Evolutionary conservation across 2,797 vertebrate genomes (phyloP), one percentile per base, ranked within the genome.

Genomic region (Channallabes apus): DNA sequence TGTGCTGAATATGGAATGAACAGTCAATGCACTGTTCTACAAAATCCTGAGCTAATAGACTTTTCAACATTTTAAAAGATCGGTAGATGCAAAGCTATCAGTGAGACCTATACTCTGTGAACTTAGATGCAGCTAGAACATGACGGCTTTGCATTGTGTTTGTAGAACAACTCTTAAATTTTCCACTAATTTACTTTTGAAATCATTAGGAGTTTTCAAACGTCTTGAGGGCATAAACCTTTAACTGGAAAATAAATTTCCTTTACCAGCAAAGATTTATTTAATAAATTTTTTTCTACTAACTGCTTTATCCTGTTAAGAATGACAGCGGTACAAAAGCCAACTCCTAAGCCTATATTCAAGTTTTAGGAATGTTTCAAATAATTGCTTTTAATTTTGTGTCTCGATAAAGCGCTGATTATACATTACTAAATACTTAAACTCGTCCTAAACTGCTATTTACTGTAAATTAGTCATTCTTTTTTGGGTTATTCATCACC

Each of bases 1-100:
- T 46, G 59, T 54, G 35, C 15, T 83, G 27, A 2, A 20, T 35
- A 24, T 61, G 8, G 4, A 29, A 9, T 22, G 79, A 65, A 35
- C 32, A 54, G 15, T 77, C 64, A 80, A 46, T 56, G 18, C 4
- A 32, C 35, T 32, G 24, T 20, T 73, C 41, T 75, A 22, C 38
- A 83, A 71, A 65, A 61, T 51, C 20, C n/a, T 35, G 67, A 65
- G 41, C 20, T 65, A 51, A 85, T 58, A 75, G 58, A 64, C 22
- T n/a, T 85, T 69, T 51, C 6, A 14, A 64, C 27, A 65, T 56
- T 76, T 72, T 59, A 81, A 68, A 69, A 17, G 17, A 72, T 85
- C 38, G 72, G 67, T 22, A 51, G 38, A 80, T 32, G 32, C 20
- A 56, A 64, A 8, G 22, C 58, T 85, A 85, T 85, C 29, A 81